Evolutionary conservation across 1,140 invertebrate species (phyloP), one percentile per base, ranked within the genome.

Genomic region (Papilio aristodemus): DNA sequence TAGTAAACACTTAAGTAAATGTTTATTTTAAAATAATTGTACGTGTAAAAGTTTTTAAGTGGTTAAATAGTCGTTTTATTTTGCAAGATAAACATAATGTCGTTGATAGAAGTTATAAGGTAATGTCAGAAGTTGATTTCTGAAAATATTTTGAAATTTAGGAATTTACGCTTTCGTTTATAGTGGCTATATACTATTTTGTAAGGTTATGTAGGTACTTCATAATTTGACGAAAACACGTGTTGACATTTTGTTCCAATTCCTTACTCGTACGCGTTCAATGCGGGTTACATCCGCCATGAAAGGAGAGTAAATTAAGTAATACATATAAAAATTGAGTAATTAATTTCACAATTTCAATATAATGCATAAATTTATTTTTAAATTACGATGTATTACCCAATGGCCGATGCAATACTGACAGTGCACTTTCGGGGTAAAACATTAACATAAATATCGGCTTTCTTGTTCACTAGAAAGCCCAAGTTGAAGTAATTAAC

Each of bases 371-470:
- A n/a, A 1, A n/a, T 2, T 5, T 46, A 43, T 19, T 22, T 11
- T 14, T 50, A 10, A 19, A 50, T 22, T 14, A 50, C 19, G 43
- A 22, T 22, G 19, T 50, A 46, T 8, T n/a, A n/a, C n/a, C n/a
- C 14, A 46, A 8, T 17, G 7, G 13, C n/a, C 17, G 43, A 19
- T 13, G 43, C 11, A 25, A 54, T 25, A 22, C 46, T 54, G 19
- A 54, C 11, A 10, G 10, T 17, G 43, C 46, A 54, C 46, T 54
- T 54, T 54, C 46, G 46, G 46, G 19, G 17, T 54, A 10, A 19
- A 46, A 17, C 19, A 46, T 46, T 46, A 46, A 46, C 43, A 22
- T 50, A 50, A 50, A 50, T 50, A 50, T 50, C 46, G 46, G 46
- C 46, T 54, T 25, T 54, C 46, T 22, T 54, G 19, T 11, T 54